Percentiles rank a stretch among this genome's conserved stretches.
Conservation (phyloP, 1,140 invertebrate genomes). For the Drosophila serrata region DNA sequence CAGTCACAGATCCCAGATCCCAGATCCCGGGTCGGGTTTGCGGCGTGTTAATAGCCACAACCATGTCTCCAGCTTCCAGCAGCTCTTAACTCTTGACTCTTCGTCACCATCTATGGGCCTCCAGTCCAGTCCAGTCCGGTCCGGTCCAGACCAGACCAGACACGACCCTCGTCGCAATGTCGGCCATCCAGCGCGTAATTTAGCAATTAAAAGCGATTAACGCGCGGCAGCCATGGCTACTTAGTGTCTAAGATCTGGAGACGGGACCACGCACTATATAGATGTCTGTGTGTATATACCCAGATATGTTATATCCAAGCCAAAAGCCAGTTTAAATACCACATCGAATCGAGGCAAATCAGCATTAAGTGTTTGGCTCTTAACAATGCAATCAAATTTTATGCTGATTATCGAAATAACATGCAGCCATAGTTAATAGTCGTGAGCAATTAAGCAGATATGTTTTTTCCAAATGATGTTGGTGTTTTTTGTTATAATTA, state of each 20-base stretch:
- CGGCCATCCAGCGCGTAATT: slow-evolving; percentile 76
- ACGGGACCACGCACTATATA: slow-evolving; percentile 12
- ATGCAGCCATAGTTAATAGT: slow-evolving; percentile 33
- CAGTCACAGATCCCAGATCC: background rate
- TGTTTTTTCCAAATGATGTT: slow-evolving; percentile 14
- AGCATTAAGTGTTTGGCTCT: slow-evolving; percentile 37
- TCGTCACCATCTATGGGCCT: slow-evolving; percentile 1
- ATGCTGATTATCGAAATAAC: slow-evolving; percentile 66
- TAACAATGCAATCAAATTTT: slow-evolving; percentile 65
- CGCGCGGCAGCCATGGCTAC: slow-evolving; percentile 62
- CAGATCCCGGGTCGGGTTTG: slow-evolving; percentile 27
- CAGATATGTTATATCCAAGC: slow-evolving; percentile 3
- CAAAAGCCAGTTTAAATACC: slow-evolving; percentile 45
- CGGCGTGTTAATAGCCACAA: slow-evolving; percentile 59
- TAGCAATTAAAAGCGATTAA: slow-evolving; percentile 84
- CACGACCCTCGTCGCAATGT: slow-evolving; percentile 47
- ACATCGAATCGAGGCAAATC: slow-evolving; percentile 6
- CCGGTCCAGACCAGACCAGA: slow-evolving; percentile 3
- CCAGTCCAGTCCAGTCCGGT: slow-evolving; percentile 7
- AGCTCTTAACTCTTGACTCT: slow-evolving; percentile 20
- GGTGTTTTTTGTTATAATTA: slow-evolving; percentile 7
- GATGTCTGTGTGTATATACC: background rate
- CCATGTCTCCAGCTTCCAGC: slow-evolving; percentile 37
- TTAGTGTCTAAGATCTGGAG: slow-evolving; percentile 64
- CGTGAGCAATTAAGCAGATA: slow-evolving; percentile 30